These are phyloP conservation scores for Vandiemenella viatica DNA, from an alignment of 2,888 invertebrate genomes.

Conservation along the genomic window DNA sequence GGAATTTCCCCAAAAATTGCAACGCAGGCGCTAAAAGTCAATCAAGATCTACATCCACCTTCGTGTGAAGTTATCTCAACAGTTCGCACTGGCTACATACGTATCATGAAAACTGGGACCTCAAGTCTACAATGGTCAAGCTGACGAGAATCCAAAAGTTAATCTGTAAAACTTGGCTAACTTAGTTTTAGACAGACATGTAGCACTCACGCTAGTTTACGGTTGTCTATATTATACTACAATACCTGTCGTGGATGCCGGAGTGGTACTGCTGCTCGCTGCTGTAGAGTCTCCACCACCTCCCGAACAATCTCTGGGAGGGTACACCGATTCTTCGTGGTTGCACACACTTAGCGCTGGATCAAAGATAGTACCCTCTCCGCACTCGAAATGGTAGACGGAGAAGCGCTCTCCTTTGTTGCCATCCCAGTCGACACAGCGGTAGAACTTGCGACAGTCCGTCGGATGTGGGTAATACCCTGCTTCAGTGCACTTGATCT, in stretches of 20 bases:
- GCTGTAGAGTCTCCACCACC: neutral
- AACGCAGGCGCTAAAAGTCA: no score
- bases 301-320: constrained; percentile 27
- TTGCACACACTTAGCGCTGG: constrained; percentile 50
- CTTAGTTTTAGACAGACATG: no score
- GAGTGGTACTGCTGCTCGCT: neutral
- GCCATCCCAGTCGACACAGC: constrained; percentile 52
- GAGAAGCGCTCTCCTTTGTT: constrained; percentile 37
- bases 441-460: constrained; percentile 60
- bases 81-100: no score
- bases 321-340: constrained; percentile 46
- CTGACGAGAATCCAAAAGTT: no score
- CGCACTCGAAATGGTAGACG: constrained; percentile 49
- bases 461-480: constrained; percentile 54
- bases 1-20: no score
- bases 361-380: constrained; percentile 57
- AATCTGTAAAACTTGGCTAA: no score
- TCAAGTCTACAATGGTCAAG: no score
- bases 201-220: no score
- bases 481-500: constrained; percentile 38
- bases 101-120: no score
- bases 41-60: no score
- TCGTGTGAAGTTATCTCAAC: no score
- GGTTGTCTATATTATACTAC: no score
- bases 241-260: constrained; percentile 1